A percentile compares a stretch with the other conserved stretches of the same genome.
Evolutionary conservation across 35 echinoderm and acorn worm genomes (phyloP).

Genomic region (Acanthaster planci): DNA sequence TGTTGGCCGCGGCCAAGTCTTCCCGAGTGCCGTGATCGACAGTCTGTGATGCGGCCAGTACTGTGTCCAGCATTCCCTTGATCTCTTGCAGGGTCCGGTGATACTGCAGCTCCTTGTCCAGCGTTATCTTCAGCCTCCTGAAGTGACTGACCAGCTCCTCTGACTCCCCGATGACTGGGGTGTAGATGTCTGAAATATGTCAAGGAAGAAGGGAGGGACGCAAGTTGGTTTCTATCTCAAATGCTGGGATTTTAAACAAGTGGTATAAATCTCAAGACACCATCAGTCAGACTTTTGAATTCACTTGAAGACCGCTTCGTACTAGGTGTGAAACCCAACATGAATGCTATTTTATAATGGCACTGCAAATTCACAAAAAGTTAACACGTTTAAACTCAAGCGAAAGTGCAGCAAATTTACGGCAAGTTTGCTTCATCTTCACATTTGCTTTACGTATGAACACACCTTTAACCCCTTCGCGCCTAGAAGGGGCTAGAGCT

Average conservation of each 20-base stretch:
- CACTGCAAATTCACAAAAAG: background rate
- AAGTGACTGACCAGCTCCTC: slow-evolving; percentile 58
- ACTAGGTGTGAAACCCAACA: no score
- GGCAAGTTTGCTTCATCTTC: no score
- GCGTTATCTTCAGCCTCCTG: slow-evolving; percentile 32
- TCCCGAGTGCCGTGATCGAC: background rate
- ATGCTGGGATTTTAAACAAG: no score
- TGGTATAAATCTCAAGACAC: no score
- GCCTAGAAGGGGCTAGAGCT: no score
- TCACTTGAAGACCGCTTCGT: no score
- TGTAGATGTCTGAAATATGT: slow-evolving; percentile 79
- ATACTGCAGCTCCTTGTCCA: slow-evolving; percentile 80
- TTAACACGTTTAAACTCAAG: no score
- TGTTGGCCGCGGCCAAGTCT: background rate
- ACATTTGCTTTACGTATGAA: no score
- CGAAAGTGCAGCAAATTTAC: no score
- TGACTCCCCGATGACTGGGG: slow-evolving; percentile 54
- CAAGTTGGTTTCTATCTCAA: slow-evolving; percentile 13
- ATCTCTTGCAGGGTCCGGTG: slow-evolving; percentile 78
- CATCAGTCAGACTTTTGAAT: no score
- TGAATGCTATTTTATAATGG: no score
- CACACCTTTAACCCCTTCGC: no score
- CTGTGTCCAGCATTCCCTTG: slow-evolving; percentile 79
- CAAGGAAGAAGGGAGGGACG: background rate
- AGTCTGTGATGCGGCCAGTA: slow-evolving; percentile 79